Percentiles rank a stretch among this genome's conserved stretches.
Evolutionary conservation across 2,797 vertebrate species (phyloP).

Genomic region (Anomalospiza imberbis): DNA sequence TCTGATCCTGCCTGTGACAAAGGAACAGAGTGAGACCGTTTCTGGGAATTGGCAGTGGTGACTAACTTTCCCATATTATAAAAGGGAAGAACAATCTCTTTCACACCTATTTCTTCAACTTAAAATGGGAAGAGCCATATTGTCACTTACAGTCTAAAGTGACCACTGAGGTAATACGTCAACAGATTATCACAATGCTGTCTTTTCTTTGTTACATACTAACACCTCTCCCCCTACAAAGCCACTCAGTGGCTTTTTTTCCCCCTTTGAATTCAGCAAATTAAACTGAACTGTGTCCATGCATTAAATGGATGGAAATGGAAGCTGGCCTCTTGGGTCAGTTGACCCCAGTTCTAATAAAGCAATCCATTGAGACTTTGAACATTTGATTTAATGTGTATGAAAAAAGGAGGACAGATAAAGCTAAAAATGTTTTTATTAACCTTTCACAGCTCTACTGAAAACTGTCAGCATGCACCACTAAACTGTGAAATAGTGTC

Average conservation of each 20-base stretch:
- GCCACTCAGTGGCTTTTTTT: slow-evolving; percentile 15
- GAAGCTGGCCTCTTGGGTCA: slow-evolving; percentile 68
- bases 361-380: slow-evolving; percentile 73
- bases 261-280: slow-evolving; percentile 65
- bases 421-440: slow-evolving; percentile 85
- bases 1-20: neutral
- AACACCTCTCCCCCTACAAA: neutral
- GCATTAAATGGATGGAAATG: slow-evolving; percentile 74
- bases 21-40: neutral
- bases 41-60: neutral
- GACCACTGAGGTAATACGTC: slow-evolving; percentile 21
- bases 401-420: slow-evolving; percentile 74
- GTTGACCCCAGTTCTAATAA: slow-evolving; percentile 72
- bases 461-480: slow-evolving; percentile 77
- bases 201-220: slow-evolving; percentile 34
- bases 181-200: slow-evolving; percentile 1
- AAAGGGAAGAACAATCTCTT: neutral
- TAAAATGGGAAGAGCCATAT: neutral
- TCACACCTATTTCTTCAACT: neutral
- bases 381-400: slow-evolving; percentile 79
- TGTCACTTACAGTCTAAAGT: neutral
- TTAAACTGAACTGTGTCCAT: slow-evolving; percentile 70
- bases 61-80: neutral
- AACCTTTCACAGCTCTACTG: slow-evolving; percentile 81
- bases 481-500: slow-evolving; percentile 89